Evolutionary conservation across 2,797 vertebrate genomes (phyloP).

Genomic region (Melanotaenia trifasciata): DNA sequence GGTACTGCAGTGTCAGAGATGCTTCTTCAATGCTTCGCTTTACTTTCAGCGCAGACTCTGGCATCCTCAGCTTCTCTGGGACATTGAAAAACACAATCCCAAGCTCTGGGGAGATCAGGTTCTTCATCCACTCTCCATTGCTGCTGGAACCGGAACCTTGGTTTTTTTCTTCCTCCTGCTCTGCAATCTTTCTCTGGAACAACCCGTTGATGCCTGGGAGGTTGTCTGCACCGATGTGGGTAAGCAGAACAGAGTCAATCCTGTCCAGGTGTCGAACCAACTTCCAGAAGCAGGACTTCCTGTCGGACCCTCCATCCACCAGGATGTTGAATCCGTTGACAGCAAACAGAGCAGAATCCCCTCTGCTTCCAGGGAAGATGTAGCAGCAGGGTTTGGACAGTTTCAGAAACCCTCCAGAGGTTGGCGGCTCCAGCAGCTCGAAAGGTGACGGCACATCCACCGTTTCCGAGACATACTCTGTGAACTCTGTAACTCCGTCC

Average conservation of each 20-base stretch:
- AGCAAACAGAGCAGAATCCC: constrained; percentile 97
- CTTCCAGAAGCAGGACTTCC: constrained; percentile 98
- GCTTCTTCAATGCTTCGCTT: constrained; percentile 98
- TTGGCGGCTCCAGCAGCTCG: constrained; percentile 96
- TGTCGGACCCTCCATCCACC: constrained; percentile 96
- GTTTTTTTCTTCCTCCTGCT: constrained; percentile 94
- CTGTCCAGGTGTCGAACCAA: constrained; percentile 96
- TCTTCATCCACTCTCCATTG: constrained; percentile 97
- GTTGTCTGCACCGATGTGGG: constrained; percentile 98
- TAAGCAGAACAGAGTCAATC: constrained; percentile 96
- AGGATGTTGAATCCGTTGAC: constrained; percentile 99
- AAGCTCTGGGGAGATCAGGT: constrained; percentile 96
- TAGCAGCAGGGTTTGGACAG: constrained; percentile 99
- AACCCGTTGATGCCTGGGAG: constrained; percentile 96
- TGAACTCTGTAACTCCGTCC: constrained; percentile 96
- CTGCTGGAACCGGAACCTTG: constrained; percentile 88
- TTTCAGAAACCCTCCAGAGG: constrained; percentile 98
- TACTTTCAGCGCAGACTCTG: constrained; percentile 93
- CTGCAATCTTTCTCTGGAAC: constrained; percentile 96
- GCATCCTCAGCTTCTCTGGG: constrained; percentile 93
- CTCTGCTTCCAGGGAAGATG: constrained; percentile 96
- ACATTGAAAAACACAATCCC: constrained; percentile 99
- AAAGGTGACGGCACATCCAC: constrained; percentile 95
- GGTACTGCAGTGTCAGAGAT: constrained; percentile 94
- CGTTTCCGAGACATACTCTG: constrained; percentile 95